These are phyloP conservation scores for Nasonia vitripennis DNA, from an alignment of 1,140 invertebrate genomes.

Conservation along the genomic window DNA sequence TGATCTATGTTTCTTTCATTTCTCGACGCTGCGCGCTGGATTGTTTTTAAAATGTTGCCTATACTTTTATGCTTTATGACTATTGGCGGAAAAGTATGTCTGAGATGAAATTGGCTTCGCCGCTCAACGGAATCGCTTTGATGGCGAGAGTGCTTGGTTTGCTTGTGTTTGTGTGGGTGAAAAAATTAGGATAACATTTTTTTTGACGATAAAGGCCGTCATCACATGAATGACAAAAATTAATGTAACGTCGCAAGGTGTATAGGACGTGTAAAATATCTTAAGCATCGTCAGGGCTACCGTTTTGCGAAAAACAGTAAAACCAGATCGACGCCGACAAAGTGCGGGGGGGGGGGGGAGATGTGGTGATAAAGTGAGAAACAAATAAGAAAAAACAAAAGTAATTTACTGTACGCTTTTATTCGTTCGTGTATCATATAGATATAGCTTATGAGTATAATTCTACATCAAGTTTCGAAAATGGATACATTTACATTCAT, in stretches of 20 bases:
- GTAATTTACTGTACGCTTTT: conserved; percentile 74
- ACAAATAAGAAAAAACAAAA: conserved; percentile 53
- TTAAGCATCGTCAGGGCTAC: background rate
- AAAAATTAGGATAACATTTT: background rate
- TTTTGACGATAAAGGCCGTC: background rate
- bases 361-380: conserved; percentile 28
- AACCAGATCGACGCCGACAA: background rate
- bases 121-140: background rate
- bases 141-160: background rate
- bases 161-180: background rate
- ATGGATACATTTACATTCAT: conserved; percentile 77
- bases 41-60: conserved; percentile 20
- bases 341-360: background rate
- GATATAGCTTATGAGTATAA: conserved; percentile 76
- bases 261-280: background rate
- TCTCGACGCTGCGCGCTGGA: background rate
- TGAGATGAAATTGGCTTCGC: conserved; percentile 31
- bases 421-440: conserved; percentile 75
- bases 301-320: background rate
- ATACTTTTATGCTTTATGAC: conserved; percentile 25
- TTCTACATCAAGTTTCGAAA: conserved; percentile 76
- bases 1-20: conserved; percentile 25
- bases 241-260: background rate
- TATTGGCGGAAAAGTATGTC: conserved; percentile 12
- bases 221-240: background rate